These are phyloP conservation scores for Calameuta idolon DNA, from an alignment of 2,888 invertebrate species.

Conservation along the genomic window DNA sequence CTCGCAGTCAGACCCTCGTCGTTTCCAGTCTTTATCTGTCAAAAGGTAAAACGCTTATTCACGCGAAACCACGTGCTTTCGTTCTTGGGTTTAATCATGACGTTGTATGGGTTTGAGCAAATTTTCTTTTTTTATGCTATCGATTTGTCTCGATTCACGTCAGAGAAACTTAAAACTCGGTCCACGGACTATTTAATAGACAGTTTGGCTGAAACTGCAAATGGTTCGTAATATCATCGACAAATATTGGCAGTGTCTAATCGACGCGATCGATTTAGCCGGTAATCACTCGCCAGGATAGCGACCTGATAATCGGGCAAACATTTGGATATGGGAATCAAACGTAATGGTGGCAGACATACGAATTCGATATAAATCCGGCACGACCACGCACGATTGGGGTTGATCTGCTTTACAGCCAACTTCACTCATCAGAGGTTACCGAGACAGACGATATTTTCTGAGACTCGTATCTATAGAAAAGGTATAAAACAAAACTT, in stretches of 20 bases:
- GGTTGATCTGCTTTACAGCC: background rate
- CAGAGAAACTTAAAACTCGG: no score
- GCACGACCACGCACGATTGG: background rate
- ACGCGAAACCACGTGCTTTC: background rate
- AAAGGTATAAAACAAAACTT: background rate
- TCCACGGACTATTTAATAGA: background rate
- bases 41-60: background rate
- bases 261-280: background rate
- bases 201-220: background rate
- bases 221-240: background rate
- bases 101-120: background rate
- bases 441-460: background rate
- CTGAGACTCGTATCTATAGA: no score
- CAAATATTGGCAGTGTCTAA: background rate
- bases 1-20: no score
- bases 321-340: slow-evolving; percentile 57
- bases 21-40: background rate
- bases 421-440: background rate
- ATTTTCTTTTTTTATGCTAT: no score
- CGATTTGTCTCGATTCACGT: no score
- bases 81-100: background rate
- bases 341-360: slow-evolving; percentile 46
- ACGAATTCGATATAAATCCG: background rate
- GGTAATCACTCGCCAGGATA: slow-evolving; percentile 10
- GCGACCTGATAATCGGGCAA: slow-evolving; percentile 54